These are phyloP conservation scores for Eulemur coronatus DNA, from an alignment of 2,797 vertebrate species.

Conservation along the genomic window DNA sequence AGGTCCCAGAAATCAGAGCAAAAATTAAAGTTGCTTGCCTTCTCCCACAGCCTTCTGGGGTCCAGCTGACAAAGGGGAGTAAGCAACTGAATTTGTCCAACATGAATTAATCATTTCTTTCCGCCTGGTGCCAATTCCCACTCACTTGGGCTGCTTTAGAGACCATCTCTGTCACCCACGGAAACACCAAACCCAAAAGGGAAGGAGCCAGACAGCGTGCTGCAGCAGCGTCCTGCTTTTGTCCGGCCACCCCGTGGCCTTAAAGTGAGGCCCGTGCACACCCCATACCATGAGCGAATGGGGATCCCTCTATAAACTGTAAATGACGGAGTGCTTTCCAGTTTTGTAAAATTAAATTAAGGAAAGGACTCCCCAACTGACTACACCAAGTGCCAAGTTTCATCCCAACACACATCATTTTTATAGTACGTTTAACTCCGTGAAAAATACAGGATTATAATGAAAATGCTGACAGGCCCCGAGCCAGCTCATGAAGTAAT, in stretches of 20 bases:
- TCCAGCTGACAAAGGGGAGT: slow-evolving; percentile 62
- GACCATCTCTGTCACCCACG: neutral
- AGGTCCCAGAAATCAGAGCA: slow-evolving; percentile 70
- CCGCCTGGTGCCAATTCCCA: slow-evolving; percentile 14
- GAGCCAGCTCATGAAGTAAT: slow-evolving; percentile 63
- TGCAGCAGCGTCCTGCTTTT: neutral
- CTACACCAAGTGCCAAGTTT: slow-evolving; percentile 71
- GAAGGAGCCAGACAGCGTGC: neutral
- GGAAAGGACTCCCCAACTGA: slow-evolving; percentile 70
- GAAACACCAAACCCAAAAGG: neutral
- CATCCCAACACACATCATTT: slow-evolving; percentile 77
- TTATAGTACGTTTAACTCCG: slow-evolving; percentile 64
- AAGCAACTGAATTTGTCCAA: slow-evolving; percentile 47
- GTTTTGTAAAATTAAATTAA: slow-evolving; percentile 74
- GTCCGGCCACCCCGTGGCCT: neutral
- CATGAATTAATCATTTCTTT: slow-evolving; percentile 63
- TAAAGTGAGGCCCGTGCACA: neutral
- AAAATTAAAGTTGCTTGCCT: slow-evolving; percentile 70
- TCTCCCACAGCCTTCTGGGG: slow-evolving; percentile 69
- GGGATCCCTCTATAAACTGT: slow-evolving; percentile 34
- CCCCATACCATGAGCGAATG: neutral
- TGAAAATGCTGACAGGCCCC: slow-evolving; percentile 58
- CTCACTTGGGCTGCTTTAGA: neutral
- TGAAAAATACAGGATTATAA: slow-evolving; percentile 56
- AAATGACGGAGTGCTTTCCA: slow-evolving; percentile 36